Percentiles rank a stretch among this genome's conserved stretches.
Conservation (phyloP, 2,888 invertebrate species). For the Panopea generosa region DNA sequence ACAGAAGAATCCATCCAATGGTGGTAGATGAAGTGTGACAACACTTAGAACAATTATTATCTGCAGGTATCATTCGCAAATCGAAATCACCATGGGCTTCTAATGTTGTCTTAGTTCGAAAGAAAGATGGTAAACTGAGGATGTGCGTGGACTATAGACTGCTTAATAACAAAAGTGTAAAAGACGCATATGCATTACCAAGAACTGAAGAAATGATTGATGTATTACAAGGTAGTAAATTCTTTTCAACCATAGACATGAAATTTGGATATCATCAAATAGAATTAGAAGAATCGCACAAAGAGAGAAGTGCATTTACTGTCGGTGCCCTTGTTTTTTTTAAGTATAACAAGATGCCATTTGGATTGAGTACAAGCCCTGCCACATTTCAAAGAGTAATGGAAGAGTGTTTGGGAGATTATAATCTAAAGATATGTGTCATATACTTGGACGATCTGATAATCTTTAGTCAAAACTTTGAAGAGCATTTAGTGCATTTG, state of each 20-base stretch:
- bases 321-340: conserved; percentile 22
- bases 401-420: conserved; percentile 21
- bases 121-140: conserved; percentile 19
- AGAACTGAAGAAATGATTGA: conserved; percentile 24
- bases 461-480: conserved; percentile 13
- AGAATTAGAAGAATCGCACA: conserved; percentile 15
- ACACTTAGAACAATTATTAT: conserved; percentile 57
- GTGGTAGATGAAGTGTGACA: conserved; percentile 25
- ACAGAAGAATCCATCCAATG: conserved; percentile 19
- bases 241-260: conserved; percentile 20
- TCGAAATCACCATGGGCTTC: conserved; percentile 7
- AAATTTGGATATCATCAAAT: conserved; percentile 27
- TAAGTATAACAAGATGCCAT: conserved; percentile 13
- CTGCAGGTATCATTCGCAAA: neutral
- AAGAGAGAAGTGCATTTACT: conserved; percentile 24
- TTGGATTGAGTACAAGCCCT: neutral
- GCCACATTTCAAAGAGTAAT: conserved; percentile 24
- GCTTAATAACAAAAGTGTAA: conserved; percentile 12
- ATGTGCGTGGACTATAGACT: conserved; percentile 18
- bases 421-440: conserved; percentile 27
- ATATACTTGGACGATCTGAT: conserved; percentile 31
- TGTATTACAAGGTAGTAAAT: conserved; percentile 8
- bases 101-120: conserved; percentile 16
- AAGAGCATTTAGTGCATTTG: conserved; percentile 15
- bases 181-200: conserved; percentile 14